Base-by-base conservation (phyloP, 2,888 invertebrate genomes). In the Esperia sulphurella region DNA sequence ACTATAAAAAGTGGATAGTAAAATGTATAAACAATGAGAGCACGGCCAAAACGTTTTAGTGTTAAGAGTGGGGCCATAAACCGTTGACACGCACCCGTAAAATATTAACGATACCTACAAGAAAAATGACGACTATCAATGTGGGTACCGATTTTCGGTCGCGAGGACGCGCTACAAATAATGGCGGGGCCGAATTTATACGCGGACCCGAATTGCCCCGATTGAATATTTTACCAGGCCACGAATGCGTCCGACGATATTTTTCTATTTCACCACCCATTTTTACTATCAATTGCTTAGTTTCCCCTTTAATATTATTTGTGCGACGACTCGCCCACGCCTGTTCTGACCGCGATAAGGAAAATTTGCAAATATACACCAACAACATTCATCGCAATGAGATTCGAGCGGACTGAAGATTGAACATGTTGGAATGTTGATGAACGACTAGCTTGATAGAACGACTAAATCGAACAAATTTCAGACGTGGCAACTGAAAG, bases 181-280 rank as follows among this genome's bases (percentile, higher is more conserved):
- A 86, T 84, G 85, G 77, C 75, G 75, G 79, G 80, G 65, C 80
- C 73, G 76, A 86, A 86, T 87, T 86, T 88, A 87, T 86, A 83
- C 86, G 81, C 79, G 84, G 81, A 77, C 83, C 84, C 82, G 84
- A 83, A 88, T 86, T 83, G 85, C 76, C 83, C 83, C 86, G 86
- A 85, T 88, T 89, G 87, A 88, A 89, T 89, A 89, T 88, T 89
- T 89, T 85, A 88, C 84, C 83, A 83, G 80, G 79, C 80, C 87
- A 87, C 88, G 85, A 83, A 79, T 81, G 82, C 79, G 81, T 78
- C 79, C 74, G 76, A 71, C 86, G 84, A 85, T 86, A 86, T 87
- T 87, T 88, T 88, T 88, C 86, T 83, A 86, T 88, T 87, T 82
- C 83, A 71, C 75, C 76, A 76, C 78, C 84, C 83, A 81, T 86